Evolutionary conservation across 2,113 vertebrate genomes (phyloP).

Genomic region (Rousettus leschenaultii): DNA sequence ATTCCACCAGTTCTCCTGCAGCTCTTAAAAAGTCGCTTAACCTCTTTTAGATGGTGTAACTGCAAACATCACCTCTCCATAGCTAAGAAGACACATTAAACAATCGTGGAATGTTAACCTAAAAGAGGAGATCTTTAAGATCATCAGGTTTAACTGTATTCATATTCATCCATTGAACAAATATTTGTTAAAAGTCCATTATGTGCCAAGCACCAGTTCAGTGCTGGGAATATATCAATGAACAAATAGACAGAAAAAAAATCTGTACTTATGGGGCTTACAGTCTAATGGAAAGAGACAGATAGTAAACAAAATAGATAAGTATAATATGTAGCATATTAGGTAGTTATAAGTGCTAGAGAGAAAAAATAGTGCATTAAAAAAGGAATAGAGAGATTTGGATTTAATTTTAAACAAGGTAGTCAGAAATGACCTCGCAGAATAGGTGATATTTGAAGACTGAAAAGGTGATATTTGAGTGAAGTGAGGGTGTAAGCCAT

Average conservation of each 20-base stretch:
- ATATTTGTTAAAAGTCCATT: neutral
- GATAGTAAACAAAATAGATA: neutral
- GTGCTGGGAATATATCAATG: neutral
- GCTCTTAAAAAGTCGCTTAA: neutral
- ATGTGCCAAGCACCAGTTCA: neutral
- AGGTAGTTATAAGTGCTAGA: neutral
- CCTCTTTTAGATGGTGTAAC: neutral
- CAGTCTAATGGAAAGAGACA: neutral
- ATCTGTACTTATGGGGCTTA: neutral
- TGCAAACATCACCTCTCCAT: neutral
- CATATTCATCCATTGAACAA: neutral
- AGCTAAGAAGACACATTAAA: neutral
- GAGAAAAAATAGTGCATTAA: neutral
- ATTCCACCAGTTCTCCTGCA: neutral
- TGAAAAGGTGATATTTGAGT: neutral
- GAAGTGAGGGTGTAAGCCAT: neutral
- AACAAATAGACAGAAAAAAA: neutral
- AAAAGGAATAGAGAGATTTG: neutral
- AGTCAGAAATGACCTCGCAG: neutral
- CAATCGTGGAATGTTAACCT: neutral
- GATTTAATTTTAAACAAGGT: neutral
- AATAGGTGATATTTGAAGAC: neutral
- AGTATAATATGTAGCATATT: neutral
- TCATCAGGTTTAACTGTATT: neutral
- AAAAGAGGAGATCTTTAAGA: neutral